These are phyloP conservation scores for Metridium senile DNA, from an alignment of 92 coral and sea anemone species.

Conservation along the genomic window DNA sequence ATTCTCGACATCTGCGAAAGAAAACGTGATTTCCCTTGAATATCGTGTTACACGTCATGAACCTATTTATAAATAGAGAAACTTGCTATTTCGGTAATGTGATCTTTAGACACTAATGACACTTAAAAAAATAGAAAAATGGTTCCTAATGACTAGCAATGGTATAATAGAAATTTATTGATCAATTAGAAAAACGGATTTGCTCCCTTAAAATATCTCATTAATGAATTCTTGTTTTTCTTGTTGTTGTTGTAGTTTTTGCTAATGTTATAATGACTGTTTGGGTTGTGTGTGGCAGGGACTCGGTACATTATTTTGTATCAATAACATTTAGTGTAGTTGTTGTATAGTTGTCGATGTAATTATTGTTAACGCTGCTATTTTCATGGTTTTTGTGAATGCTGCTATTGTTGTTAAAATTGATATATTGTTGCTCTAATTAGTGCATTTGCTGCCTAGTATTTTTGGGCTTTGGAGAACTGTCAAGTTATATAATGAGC, in stretches of 20 bases:
- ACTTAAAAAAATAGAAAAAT: background rate
- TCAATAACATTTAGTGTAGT: no score
- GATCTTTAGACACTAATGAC: slow-evolving; percentile 3
- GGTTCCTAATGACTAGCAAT: background rate
- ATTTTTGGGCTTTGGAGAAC: no score
- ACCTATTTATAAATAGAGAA: background rate
- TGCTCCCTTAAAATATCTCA: background rate
- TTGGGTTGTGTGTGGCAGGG: background rate
- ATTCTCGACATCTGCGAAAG: slow-evolving; percentile 9
- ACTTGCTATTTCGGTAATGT: slow-evolving; percentile 9
- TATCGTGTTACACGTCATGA: slow-evolving; percentile 11
- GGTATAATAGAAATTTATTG: background rate
- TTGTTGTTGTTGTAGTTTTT: background rate
- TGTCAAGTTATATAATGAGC: no score
- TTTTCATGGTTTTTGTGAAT: no score
- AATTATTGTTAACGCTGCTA: no score
- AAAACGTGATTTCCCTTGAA: slow-evolving; percentile 3
- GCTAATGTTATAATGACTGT: background rate
- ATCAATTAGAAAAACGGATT: background rate
- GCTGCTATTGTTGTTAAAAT: no score
- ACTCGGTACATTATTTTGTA: no score
- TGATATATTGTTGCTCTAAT: no score
- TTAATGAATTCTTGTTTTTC: background rate
- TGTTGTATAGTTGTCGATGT: no score
- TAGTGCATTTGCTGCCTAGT: no score